Evolutionary conservation across 2,113 vertebrate species (phyloP).

Genomic region (Colaptes auratus): DNA sequence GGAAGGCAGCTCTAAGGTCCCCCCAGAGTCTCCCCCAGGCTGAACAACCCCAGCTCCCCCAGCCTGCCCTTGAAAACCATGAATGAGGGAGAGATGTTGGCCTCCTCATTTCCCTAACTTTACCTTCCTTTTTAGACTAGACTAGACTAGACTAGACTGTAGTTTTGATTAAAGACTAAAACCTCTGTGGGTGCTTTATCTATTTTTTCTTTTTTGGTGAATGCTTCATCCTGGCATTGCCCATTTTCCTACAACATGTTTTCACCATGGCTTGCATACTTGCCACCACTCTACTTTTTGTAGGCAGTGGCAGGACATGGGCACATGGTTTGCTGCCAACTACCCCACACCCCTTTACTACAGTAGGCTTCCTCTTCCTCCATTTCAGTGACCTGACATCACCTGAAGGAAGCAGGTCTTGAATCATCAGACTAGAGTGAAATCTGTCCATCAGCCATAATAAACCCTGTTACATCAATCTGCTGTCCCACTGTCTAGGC

Average conservation of each 20-base stretch:
- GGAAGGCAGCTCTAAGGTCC: no score
- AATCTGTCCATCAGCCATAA: not conserved
- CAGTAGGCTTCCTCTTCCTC: not conserved
- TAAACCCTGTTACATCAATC: not conserved
- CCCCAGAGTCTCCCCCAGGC: no score
- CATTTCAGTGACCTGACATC: not conserved
- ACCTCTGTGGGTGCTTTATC: not conserved
- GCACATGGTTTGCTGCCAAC: accelerated
- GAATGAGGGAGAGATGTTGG: not conserved
- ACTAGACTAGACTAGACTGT: no score
- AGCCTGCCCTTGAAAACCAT: not conserved
- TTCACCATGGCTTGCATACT: accelerated
- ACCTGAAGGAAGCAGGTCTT: not conserved
- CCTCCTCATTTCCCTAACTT: not conserved
- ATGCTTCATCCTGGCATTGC: not conserved
- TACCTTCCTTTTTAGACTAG: no score
- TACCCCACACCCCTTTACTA: accelerated
- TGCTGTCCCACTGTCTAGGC: not conserved
- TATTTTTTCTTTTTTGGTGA: not conserved
- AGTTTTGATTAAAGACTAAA: not conserved
- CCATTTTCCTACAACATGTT: accelerated
- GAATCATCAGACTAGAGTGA: not conserved
- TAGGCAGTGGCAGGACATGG: not conserved
- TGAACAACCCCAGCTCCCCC: no score
- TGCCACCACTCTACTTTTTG: accelerated